Base-by-base conservation (phyloP, 2,888 invertebrate species). In the Leptinotarsa haldemani region DNA sequence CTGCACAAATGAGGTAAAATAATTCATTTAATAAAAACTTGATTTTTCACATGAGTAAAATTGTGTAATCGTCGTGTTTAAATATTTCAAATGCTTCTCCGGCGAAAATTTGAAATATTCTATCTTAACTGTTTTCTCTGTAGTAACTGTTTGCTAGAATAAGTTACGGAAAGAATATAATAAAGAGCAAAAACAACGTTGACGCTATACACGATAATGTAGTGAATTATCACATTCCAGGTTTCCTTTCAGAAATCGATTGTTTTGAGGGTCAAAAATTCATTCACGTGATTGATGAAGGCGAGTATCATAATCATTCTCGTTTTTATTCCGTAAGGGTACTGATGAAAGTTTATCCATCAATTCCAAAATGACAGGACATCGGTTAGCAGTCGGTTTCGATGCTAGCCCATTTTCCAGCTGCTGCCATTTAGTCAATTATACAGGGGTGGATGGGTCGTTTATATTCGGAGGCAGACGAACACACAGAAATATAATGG, bases 291-390 rank as follows among this genome's bases (percentile, higher is more conserved):
- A 61, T 61, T 30, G 18, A 61, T 61, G 61, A 61, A 4, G 15
- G 13, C 56, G 12, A 13, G 50, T n/a, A 50, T 50, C 50, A 18
- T n/a, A 18, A 56, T 16, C 9, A 18, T 56, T 22, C n/a, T 20
- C 20, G 18, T 18, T 18, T 18, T 56, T 5, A 61, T n/a, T 22
- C 15, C 61, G 5, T 25, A n/a, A n/a, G 18, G 61, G 61, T 7
- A 61, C 61, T 61, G 61, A 61, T 61, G 25, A 61, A 61, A 25
- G 40, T 25, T 40, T 30, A 40, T 61, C 30, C 30, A 61, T 61
- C 61, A 61, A 25, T 61, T 30, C 16, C n/a, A 61, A 61, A 61
- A 30, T 61, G 61, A 61, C 61, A 61, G 40, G 61, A 18, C 40
- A 61, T 15, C 61, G 30, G 61, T 61, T 25, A 40, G 61, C 30